Evolutionary conservation across 1,140 invertebrate species (phyloP), one percentile per base, ranked within the genome.

Genomic region (Caenorhabditis briggsae): DNA sequence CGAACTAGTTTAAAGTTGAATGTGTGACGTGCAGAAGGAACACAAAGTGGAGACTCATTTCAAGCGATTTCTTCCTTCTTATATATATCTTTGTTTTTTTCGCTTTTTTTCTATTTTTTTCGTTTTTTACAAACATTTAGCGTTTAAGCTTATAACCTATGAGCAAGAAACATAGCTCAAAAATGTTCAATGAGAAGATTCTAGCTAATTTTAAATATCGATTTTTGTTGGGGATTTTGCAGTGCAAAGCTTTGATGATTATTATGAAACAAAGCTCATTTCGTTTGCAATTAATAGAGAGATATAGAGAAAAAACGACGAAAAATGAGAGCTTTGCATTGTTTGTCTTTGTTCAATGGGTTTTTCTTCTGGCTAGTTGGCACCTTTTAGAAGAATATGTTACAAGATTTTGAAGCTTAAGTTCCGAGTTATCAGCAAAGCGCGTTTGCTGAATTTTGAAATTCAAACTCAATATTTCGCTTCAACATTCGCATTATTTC

Each of bases 1-100:
- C 46, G 70, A 78, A 78, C 70, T 16, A 78, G 70, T 78, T 78
- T 78, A 78, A 78, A 78, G 70, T 78, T 78, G 70, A 50, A 74
- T n/a, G n/a, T n/a, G n/a, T n/a, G 41, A 20, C 7, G 8, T 7
- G 25, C 2, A 20, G 9, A 23, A 50, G 16, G 46, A 78, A 16
- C 33, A n/a, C 46, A 46, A 18, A 16, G 65, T 65, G 41, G 8
- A 5, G 14, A n/a, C 56, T n/a, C 56, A n/a, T 8, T 8, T 16
- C n/a, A 14, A 58, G n/a, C 16, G 8, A 18, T 58, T n/a, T n/a
- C 56, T 20, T 20, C 18, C 8, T n/a, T 58, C 20, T n/a, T 58
- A 6, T 18, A 5, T 20, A 5, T 20, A 20, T 58, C n/a, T 48
- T 78, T 5, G 53, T 0, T 2, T 46, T 16, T 46, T 46, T 46